Evolutionary conservation across 2,888 invertebrate genomes (phyloP).

Genomic region (Cabera pusaria): DNA sequence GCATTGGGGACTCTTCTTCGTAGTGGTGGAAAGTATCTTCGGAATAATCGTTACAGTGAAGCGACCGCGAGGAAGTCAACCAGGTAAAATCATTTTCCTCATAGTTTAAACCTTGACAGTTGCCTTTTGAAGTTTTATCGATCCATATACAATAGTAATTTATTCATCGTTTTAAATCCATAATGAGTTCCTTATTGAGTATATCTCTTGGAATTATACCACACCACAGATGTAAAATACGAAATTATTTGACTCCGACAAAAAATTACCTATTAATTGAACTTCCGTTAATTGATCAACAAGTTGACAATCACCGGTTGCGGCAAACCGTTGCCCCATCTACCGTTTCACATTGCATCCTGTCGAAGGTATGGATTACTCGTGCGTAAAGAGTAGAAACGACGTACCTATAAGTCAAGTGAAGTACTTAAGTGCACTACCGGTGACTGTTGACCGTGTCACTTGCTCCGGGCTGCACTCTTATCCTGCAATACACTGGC

Average conservation of each 20-base stretch:
- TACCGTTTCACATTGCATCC: slow-evolving; percentile 41
- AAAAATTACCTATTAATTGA: no score
- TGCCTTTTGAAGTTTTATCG: slow-evolving; percentile 2
- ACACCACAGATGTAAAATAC: no score
- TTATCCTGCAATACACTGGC: slow-evolving; percentile 29
- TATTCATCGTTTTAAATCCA: no score
- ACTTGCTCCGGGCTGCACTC: slow-evolving; percentile 29
- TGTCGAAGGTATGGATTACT: slow-evolving; percentile 21
- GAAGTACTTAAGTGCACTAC: no score
- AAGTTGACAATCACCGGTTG: slow-evolving; percentile 36
- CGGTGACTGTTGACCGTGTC: not conserved
- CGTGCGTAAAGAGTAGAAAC: slow-evolving; percentile 8
- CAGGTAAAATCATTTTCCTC: slow-evolving; percentile 43
- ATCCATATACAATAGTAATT: not conserved
- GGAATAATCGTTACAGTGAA: slow-evolving; percentile 61
- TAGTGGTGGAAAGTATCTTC: slow-evolving; percentile 61
- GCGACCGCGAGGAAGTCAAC: slow-evolving; percentile 39
- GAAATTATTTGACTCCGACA: no score
- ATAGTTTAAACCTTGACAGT: slow-evolving; percentile 1
- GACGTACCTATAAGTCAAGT: no score
- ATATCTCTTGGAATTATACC: no score
- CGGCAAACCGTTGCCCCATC: slow-evolving; percentile 42
- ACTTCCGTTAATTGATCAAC: slow-evolving; percentile 15
- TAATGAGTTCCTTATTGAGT: no score
- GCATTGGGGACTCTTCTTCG: slow-evolving; percentile 77